Conservation (phyloP, 2,888 invertebrate genomes). For the Orthosia gracilis region DNA sequence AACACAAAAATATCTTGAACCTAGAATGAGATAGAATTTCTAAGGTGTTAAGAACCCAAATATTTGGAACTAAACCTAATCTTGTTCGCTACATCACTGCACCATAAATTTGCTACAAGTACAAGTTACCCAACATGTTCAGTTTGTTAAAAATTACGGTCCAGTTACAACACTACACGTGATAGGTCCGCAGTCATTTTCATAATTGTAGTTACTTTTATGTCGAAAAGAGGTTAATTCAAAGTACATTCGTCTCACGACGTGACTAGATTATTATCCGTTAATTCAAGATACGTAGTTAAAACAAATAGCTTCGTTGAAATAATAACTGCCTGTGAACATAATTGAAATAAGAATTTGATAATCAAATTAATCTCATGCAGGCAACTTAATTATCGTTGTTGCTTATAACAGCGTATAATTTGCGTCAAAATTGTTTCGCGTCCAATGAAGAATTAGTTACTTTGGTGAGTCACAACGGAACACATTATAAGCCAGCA, state of each 20-base stretch:
- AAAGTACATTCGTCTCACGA: slow-evolving; percentile 61
- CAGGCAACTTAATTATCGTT: slow-evolving; percentile 87
- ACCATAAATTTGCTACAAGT: slow-evolving; percentile 35
- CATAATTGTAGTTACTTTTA: slow-evolving; percentile 63
- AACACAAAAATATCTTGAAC: background rate
- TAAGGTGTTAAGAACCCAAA: background rate
- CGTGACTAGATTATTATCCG: slow-evolving; percentile 63
- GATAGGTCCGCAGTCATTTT: slow-evolving; percentile 63
- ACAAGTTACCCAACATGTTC: slow-evolving; percentile 45
- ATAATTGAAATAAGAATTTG: slow-evolving; percentile 88
- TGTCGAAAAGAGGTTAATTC: slow-evolving; percentile 62
- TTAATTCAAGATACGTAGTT: slow-evolving; percentile 68
- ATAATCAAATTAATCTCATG: slow-evolving; percentile 88
- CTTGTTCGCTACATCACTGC: slow-evolving; percentile 12
- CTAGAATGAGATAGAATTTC: background rate
- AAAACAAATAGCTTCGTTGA: slow-evolving; percentile 82
- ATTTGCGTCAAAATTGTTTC: slow-evolving; percentile 89
- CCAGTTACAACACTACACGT: slow-evolving; percentile 58
- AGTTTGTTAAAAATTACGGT: slow-evolving; percentile 47
- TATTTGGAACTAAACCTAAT: background rate
- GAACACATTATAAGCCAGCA: slow-evolving; percentile 75
- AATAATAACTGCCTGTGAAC: slow-evolving; percentile 83
- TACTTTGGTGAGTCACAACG: slow-evolving; percentile 80
- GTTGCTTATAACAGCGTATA: slow-evolving; percentile 86
- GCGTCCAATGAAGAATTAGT: slow-evolving; percentile 84